phyloP scores from a whole-genome alignment of 2,113 vertebrate species.

The Labeo catla region DNA sequence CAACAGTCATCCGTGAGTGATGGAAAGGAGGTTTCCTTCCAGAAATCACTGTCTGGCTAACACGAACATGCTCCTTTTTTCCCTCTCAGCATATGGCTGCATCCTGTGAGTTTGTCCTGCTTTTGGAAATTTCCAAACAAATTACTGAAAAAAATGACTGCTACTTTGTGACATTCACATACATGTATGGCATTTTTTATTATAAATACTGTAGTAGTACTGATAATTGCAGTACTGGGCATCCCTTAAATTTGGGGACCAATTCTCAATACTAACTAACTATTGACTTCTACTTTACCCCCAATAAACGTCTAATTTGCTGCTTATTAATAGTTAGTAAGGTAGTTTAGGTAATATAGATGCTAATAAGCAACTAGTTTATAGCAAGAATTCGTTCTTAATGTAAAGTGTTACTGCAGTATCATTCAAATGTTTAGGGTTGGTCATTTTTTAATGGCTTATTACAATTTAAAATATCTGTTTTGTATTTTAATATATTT shows the following conservation, averaged over 20 bases:
- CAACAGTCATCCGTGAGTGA: constrained; percentile 21
- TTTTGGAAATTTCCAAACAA: constrained; percentile 1
- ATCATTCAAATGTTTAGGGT: background rate
- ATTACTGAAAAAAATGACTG: too few relatives aligned
- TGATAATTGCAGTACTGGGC: background rate
- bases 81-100: background rate
- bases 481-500: too few relatives aligned
- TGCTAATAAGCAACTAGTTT: too few relatives aligned
- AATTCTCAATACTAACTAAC: too few relatives aligned
- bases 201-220: background rate
- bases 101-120: background rate
- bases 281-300: too few relatives aligned
- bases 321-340: too few relatives aligned
- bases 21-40: constrained; percentile 35
- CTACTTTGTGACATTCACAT: background rate
- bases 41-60: constrained; percentile 21
- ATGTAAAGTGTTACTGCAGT: background rate
- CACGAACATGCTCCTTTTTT: background rate
- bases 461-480: too few relatives aligned
- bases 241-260: too few relatives aligned
- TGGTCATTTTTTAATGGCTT: background rate
- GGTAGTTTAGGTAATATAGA: too few relatives aligned
- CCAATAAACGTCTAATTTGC: too few relatives aligned
- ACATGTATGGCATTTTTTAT: background rate
- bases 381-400: too few relatives aligned